Conservation (phyloP, 2,888 invertebrate species). For the Chymomyza caudatula region DNA sequence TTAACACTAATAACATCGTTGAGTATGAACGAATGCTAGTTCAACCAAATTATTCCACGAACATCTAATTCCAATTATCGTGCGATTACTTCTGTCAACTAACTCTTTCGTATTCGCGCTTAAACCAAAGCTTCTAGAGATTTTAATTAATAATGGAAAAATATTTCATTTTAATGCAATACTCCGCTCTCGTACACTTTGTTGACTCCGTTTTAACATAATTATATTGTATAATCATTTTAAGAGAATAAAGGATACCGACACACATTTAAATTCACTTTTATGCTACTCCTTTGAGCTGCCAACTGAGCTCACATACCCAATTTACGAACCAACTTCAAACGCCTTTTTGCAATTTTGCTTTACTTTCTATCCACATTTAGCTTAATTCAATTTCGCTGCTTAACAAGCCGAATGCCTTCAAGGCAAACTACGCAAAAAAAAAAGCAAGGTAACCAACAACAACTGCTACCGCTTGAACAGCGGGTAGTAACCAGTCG, state of each 20-base stretch:
- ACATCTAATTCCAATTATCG: too few species aligned
- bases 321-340: constrained; percentile 11
- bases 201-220: constrained; percentile 34
- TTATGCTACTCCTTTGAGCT: constrained; percentile 1
- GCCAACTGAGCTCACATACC: neutral
- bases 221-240: constrained; percentile 35
- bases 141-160: neutral
- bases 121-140: too few species aligned
- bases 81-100: too few species aligned
- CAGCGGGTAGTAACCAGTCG: neutral
- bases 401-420: constrained; percentile 58
- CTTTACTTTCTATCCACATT: constrained; percentile 40
- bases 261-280: constrained; percentile 10
- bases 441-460: neutral
- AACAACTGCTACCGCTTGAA: neutral
- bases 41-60: too few species aligned
- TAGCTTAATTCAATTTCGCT: constrained; percentile 58
- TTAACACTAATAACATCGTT: too few species aligned
- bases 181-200: constrained; percentile 33
- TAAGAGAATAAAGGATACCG: constrained; percentile 7
- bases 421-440: constrained; percentile 25
- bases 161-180: neutral
- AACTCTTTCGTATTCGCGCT: too few species aligned
- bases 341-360: constrained; percentile 33
- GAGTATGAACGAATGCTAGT: too few species aligned